Conservation (phyloP, 2,113 vertebrate species). For the Labrus mixtus region DNA sequence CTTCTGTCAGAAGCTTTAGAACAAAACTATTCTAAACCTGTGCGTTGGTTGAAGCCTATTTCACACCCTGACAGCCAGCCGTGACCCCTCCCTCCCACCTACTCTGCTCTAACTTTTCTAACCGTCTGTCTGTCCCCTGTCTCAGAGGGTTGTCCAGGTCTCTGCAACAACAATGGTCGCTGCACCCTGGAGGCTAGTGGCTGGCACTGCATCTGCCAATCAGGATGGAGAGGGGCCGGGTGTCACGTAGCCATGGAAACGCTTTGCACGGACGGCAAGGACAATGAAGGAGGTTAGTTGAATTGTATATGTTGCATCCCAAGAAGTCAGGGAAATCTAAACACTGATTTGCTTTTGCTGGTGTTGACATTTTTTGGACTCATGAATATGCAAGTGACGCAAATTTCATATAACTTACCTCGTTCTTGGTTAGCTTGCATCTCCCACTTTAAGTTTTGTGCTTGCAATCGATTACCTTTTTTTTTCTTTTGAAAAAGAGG, state of each 20-base stretch:
- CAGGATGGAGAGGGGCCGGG: conserved; percentile 95
- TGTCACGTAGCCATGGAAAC: conserved; percentile 99
- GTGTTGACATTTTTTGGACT: no score
- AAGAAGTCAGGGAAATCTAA: no score
- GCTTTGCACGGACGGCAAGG: conserved; percentile 94
- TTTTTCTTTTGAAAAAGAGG: no score
- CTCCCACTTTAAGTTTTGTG: no score
- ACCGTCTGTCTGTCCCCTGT: conserved; percentile 48
- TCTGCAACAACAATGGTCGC: conserved; percentile 98
- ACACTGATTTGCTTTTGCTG: no score
- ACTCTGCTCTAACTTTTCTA: conserved; percentile 19
- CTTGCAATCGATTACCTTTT: no score
- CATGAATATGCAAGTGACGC: no score
- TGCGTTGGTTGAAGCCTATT: conserved; percentile 61
- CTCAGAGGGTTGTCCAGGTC: conserved; percentile 97
- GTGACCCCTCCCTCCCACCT: not conserved
- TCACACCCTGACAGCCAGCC: conserved; percentile 42
- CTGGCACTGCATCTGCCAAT: conserved; percentile 98
- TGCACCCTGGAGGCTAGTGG: conserved; percentile 97
- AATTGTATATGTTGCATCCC: not conserved
- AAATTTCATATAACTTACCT: no score
- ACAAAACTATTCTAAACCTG: conserved; percentile 36
- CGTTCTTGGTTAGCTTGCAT: no score
- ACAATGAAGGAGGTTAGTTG: conserved; percentile 95
- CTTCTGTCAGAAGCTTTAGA: conserved; percentile 43